Percentiles rank a stretch among this genome's conserved stretches.
phyloP scores from a whole-genome alignment of 2,113 vertebrate species.

The Macrotus californicus region DNA sequence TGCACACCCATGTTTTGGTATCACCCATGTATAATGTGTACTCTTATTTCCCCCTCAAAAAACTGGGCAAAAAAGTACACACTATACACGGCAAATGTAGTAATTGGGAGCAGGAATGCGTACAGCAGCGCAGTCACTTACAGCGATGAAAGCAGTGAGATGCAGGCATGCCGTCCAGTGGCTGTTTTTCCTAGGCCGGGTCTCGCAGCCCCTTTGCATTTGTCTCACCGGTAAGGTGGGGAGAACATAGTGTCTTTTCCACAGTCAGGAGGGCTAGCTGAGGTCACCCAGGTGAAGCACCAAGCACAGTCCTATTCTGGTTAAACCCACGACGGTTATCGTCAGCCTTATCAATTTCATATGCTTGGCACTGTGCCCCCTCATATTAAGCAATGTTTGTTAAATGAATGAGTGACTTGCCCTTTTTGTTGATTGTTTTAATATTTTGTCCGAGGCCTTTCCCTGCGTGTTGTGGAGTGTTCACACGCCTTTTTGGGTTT shows the following conservation, averaged over 20 bases:
- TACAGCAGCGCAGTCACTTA: not conserved
- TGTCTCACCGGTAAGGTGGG: not conserved
- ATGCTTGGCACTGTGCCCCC: not conserved
- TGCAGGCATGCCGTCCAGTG: not conserved
- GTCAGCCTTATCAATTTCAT: not conserved
- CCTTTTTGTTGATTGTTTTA: not conserved
- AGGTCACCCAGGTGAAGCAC: not conserved
- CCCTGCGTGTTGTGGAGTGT: not conserved
- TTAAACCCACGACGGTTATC: not conserved
- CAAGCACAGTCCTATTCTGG: not conserved
- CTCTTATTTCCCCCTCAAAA: too few relatives aligned
- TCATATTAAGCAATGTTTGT: not conserved
- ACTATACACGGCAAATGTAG: too few relatives aligned
- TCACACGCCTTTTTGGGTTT: not conserved
- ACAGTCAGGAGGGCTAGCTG: not conserved
- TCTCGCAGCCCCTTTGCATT: not conserved
- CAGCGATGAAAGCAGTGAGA: not conserved
- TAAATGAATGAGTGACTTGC: not conserved
- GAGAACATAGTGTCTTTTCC: not conserved
- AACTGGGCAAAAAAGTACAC: too few relatives aligned
- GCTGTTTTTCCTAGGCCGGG: not conserved
- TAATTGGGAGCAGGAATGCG: not conserved
- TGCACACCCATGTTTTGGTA: too few relatives aligned
- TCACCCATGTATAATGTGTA: too few relatives aligned
- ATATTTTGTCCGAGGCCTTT: not conserved